Base-by-base conservation (phyloP, 2,113 vertebrate species). In the Tor tambroides region DNA sequence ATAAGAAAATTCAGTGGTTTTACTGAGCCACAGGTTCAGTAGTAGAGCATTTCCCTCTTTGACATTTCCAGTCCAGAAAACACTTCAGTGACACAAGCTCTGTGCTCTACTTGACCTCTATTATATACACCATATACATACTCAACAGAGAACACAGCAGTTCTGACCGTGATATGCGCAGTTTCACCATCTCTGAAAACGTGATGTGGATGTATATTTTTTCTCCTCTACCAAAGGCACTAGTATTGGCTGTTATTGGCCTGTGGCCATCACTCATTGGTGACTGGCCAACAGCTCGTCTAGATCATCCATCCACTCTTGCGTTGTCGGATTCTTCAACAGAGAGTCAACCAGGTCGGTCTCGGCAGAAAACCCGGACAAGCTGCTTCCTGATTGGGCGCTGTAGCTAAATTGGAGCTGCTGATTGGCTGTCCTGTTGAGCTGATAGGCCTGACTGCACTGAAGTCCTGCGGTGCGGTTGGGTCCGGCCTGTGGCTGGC, bases 221-320 rank as follows among this genome's bases (percentile, higher is more conserved):
- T 46, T 59, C 30, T 15, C 15, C 69, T 23, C 15, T 32, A 43
- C 10, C 12, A 4, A 61, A 77, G 14, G 38, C 19, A 72, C 69
- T 59, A 23, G 56, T 4, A 15, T 19, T 61, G 46, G 23, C 38
- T n/a, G 61, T 17, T 0, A 11, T 51, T 51, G 49, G 21, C 56
- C 56, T 5, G 23, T n/a, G 23, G 8, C 23, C 56, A n/a, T 23
- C 7, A 7, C 35, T 89, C 93, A 94, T 87, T 93, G 98, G 93
- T 98, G 97, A 91, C 95, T 95, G 89, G 97, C 97, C 82, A 99
- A 93, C 86, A 99, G 95, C 80, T 98, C 97, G 2, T 99, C 97
- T 93, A 99, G 93, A 82, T 99, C 98, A 12, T 95, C 97, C 95
- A 99, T 99, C 98, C 98, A 99, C 90, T 99, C 98, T 93, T 99